A percentile compares a stretch with the other conserved stretches of the same genome.
phyloP scores from a whole-genome alignment of 2,888 invertebrate species.

The Cremastinae sp. region DNA sequence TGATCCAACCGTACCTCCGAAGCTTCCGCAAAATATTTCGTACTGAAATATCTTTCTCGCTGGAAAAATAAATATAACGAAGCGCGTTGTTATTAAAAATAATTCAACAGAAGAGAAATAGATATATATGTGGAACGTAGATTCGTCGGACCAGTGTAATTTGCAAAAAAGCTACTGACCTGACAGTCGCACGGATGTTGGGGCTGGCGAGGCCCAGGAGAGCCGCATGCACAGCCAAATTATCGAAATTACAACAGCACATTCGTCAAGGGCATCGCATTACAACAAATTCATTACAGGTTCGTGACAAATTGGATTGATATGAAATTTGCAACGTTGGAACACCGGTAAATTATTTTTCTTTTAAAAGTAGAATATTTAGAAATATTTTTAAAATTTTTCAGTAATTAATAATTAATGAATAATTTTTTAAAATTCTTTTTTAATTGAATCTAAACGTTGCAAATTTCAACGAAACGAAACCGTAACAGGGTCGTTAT shows the following conservation, averaged over 20 bases:
- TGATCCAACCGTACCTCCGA: too few relatives aligned
- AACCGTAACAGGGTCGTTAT: neutral
- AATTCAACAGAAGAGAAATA: slow-evolving; percentile 32
- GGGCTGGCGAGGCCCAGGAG: slow-evolving; percentile 81
- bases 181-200: slow-evolving; percentile 81
- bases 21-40: too few relatives aligned
- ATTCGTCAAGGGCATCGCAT: slow-evolving; percentile 63
- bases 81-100: neutral
- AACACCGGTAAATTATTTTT: neutral
- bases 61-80: neutral
- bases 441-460: neutral
- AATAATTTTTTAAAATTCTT: too few relatives aligned
- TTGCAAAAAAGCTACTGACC: slow-evolving; percentile 75
- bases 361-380: too few relatives aligned
- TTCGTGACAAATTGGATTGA: slow-evolving; percentile 12
- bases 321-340: neutral
- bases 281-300: slow-evolving; percentile 47
- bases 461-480: neutral
- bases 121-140: slow-evolving; percentile 39
- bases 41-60: too few relatives aligned
- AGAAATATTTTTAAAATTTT: too few relatives aligned
- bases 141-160: slow-evolving; percentile 56
- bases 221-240: slow-evolving; percentile 84
- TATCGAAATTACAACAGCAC: slow-evolving; percentile 73
- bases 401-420: too few relatives aligned